Base-by-base conservation (phyloP, 2,113 vertebrate species). In the Macquaria ambigua region DNA sequence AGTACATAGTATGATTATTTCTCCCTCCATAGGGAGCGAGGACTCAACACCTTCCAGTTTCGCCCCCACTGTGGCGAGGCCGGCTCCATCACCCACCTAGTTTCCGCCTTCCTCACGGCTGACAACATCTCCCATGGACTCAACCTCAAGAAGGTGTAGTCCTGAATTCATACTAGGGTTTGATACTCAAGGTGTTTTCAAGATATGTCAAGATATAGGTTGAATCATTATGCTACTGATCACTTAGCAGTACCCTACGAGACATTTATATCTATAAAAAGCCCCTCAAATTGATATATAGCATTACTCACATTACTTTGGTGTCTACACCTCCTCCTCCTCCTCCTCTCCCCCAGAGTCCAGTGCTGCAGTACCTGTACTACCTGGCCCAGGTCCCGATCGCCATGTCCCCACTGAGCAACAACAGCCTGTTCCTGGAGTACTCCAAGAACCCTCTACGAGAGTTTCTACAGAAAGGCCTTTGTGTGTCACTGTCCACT, bases 51-150 rank as follows among this genome's bases (percentile, higher is more conserved):
- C 0, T 99, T 99, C 89, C 95, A 97, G 79, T 99, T 99, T 85
- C 96, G 98, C 39, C 98, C 98, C 48, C 98, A 99, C 93, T 99
- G 98, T 69, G 98, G 98, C 6, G 98, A 99, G 93, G 98, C 98
- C 0, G 98, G 98, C 31, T 99, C 98, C 91, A 98, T 99, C 95
- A 99, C 98, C 11, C 98, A 99, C 89, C 94, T 99, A 80, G 98
- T 99, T n/a, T 97, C 98, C 1, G 97, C 98, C 87, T 99, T 99
- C 91, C 95, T 99, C 37, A 98, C 97, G 3, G 97, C 98, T 0
- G 98, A 99, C 94, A 99, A 99, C 93, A 99, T 99, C 93, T 99
- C 98, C 43, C 98, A 99, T 0, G 98, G 98, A 79, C 95, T 99
- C 89, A 98, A 99, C 90, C 96, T 99, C 41, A 99, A 99, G 87